These are phyloP conservation scores for Apis florea DNA, from an alignment of 1,140 invertebrate genomes.

Conservation along the genomic window DNA sequence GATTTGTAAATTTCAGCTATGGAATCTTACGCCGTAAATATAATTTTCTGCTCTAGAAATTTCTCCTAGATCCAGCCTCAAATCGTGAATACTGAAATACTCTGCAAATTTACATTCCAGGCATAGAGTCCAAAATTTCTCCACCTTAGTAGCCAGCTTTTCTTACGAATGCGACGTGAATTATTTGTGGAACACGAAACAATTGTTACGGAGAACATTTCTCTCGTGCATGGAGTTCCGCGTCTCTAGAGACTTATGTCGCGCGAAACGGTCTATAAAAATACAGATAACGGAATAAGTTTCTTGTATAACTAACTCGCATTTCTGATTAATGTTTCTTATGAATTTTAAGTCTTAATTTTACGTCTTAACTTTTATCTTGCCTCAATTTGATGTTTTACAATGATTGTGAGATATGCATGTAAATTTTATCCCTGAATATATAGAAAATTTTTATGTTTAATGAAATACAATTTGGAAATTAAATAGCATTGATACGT, in stretches of 20 bases:
- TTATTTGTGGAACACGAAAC: not conserved
- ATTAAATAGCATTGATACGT: no score
- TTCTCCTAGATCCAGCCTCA: not conserved
- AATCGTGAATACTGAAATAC: not conserved
- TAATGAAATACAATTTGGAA: no score
- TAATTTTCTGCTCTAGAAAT: conserved; percentile 7
- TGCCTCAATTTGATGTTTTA: no score
- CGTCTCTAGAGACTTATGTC: not conserved
- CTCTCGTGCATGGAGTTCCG: not conserved
- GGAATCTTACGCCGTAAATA: not conserved
- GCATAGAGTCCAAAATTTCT: not conserved
- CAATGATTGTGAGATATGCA: no score
- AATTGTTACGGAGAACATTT: not conserved
- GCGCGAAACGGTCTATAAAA: not conserved
- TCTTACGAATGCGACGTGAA: not conserved
- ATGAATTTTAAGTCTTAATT: no score
- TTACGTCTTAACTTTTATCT: no score
- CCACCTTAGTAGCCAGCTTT: not conserved
- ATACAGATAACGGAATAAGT: not conserved
- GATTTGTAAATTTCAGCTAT: no score
- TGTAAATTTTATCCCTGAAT: no score
- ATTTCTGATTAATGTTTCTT: not conserved
- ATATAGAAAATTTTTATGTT: no score
- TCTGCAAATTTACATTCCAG: not conserved
- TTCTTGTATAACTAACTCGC: not conserved